Conservation (phyloP, 2,888 invertebrate species). For the Tetragnatha montana region DNA sequence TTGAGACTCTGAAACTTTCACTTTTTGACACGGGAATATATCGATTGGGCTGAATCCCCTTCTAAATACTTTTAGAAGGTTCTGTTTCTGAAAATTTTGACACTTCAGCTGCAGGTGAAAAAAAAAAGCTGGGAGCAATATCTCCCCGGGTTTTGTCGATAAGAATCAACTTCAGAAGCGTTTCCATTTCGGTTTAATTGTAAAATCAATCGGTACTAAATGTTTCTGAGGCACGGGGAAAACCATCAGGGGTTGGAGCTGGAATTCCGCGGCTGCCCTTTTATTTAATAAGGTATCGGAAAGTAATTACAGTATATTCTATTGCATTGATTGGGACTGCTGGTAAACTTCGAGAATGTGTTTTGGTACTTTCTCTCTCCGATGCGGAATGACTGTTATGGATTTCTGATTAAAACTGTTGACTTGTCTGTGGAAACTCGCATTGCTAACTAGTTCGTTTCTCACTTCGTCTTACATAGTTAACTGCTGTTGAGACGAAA, state of each 20-base stretch:
- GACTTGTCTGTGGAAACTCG: neutral
- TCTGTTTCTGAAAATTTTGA: slow-evolving; percentile 33
- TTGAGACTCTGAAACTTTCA: slow-evolving; percentile 42
- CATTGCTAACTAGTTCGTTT: neutral
- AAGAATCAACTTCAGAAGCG: slow-evolving; percentile 50
- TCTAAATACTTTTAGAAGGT: slow-evolving; percentile 32
- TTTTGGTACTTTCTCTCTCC: slow-evolving; percentile 1
- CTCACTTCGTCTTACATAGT: neutral
- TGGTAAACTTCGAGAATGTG: slow-evolving; percentile 31
- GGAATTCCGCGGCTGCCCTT: slow-evolving; percentile 42
- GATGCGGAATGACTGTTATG: neutral
- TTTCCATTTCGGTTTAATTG: slow-evolving; percentile 59
- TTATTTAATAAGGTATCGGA: slow-evolving; percentile 65
- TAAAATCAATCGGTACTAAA: slow-evolving; percentile 60
- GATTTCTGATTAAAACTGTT: neutral
- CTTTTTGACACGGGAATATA: slow-evolving; percentile 41
- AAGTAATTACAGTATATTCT: slow-evolving; percentile 63
- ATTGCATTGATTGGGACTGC: slow-evolving; percentile 52
- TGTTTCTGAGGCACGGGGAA: slow-evolving; percentile 34
- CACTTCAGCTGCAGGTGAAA: slow-evolving; percentile 1
- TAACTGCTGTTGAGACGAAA: neutral
- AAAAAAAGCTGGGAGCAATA: slow-evolving; percentile 10
- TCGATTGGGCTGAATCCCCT: slow-evolving; percentile 40
- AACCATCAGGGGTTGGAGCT: slow-evolving; percentile 44
- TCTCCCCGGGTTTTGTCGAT: slow-evolving; percentile 8